A percentile compares a stretch with the other conserved stretches of the same genome.
Evolutionary conservation across 1,140 invertebrate genomes (phyloP).

Genomic region (Goniozus legneri): DNA sequence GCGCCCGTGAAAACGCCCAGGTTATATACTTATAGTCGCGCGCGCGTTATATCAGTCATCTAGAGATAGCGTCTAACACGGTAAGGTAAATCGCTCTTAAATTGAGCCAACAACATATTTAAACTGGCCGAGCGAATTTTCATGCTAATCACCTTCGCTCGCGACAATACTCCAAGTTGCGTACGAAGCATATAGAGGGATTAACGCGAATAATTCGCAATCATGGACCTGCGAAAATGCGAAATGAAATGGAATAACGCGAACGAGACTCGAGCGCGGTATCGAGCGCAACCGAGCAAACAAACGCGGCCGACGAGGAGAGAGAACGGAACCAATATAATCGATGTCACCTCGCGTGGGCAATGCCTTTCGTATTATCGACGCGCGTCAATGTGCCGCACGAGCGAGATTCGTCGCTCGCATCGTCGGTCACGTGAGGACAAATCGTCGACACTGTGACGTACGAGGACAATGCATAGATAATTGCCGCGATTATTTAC

Average conservation of each 20-base stretch:
- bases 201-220: too few relatives aligned
- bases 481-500: too few relatives aligned
- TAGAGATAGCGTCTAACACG: not conserved
- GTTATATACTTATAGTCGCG: too few relatives aligned
- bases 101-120: not conserved
- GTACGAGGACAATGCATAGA: too few relatives aligned
- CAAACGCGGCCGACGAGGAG: slow-evolving; percentile 8
- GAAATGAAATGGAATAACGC: too few relatives aligned
- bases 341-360: slow-evolving; percentile 23
- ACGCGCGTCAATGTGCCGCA: slow-evolving; percentile 20
- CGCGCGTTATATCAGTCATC: not conserved
- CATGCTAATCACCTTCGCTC: too few relatives aligned
- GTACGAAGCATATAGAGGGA: too few relatives aligned
- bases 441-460: slow-evolving; percentile 28
- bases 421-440: slow-evolving; percentile 25
- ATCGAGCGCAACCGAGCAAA: slow-evolving; percentile 1
- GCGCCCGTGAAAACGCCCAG: not conserved
- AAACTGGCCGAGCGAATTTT: too few relatives aligned
- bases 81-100: not conserved
- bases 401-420: slow-evolving; percentile 33
- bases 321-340: slow-evolving; percentile 19
- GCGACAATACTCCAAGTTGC: too few relatives aligned
- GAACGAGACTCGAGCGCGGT: too few relatives aligned
- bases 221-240: too few relatives aligned
- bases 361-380: slow-evolving; percentile 27